These are phyloP conservation scores for Actinernus sp. DNA, from an alignment of 92 coral and sea anemone genomes.

Conservation along the genomic window DNA sequence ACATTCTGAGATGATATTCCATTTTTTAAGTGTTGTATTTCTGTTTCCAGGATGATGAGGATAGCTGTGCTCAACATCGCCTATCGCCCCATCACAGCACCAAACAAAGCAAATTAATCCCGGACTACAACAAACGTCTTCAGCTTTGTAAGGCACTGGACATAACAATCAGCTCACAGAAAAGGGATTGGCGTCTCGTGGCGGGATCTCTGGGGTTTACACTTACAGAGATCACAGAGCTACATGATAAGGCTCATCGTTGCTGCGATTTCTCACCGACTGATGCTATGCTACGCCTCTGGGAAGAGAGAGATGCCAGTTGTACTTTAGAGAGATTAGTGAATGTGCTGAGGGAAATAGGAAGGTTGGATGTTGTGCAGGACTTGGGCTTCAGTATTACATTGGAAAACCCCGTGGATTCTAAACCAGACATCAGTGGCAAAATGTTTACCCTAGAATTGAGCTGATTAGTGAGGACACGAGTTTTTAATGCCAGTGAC, in stretches of 20 bases:
- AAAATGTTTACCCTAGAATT: too few species aligned
- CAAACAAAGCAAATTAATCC: constrained; percentile 4
- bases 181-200: constrained; percentile 82
- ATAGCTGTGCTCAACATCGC: too few species aligned
- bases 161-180: constrained; percentile 30
- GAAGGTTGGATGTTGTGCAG: constrained; percentile 72
- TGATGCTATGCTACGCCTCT: constrained; percentile 56
- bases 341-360: constrained; percentile 51
- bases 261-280: constrained; percentile 79
- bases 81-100: too few species aligned
- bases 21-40: too few species aligned
- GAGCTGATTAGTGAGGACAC: too few species aligned
- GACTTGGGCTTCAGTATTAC: constrained; percentile 53
- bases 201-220: constrained; percentile 79
- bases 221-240: constrained; percentile 56
- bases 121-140: constrained; percentile 42
- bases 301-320: constrained; percentile 83
- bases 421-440: not conserved
- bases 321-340: constrained; percentile 65
- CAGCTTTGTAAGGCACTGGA: constrained; percentile 68
- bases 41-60: too few species aligned
- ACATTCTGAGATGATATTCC: too few species aligned
- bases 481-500: too few species aligned
- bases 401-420: constrained; percentile 1
- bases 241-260: constrained; percentile 62